Percentiles rank a stretch among this genome's conserved stretches.
These are phyloP conservation scores for Oncorhynchus masou DNA, from an alignment of 2,113 vertebrate genomes.

Conservation along the genomic window DNA sequence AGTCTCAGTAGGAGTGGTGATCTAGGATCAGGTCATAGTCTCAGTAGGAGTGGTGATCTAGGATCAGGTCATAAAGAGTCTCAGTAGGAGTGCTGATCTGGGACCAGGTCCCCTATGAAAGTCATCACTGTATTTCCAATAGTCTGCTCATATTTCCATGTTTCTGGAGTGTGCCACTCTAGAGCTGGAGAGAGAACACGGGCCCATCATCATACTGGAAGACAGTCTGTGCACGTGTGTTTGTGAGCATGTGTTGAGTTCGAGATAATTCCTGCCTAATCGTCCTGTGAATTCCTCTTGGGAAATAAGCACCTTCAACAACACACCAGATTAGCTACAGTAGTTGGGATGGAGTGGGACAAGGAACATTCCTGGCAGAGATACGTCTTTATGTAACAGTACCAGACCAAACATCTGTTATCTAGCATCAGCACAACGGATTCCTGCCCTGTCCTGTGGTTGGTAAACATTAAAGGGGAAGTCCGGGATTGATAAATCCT, in stretches of 20 bases:
- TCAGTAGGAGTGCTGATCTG: too few species aligned
- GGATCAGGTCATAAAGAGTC: too few species aligned
- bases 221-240: background rate
- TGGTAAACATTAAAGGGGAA: background rate
- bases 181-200: background rate
- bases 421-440: background rate
- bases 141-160: background rate
- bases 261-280: conserved; percentile 4
- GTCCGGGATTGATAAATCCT: too few species aligned
- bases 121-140: background rate
- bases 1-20: too few species aligned
- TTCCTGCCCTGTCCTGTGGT: conserved; percentile 7
- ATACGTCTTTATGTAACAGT: conserved; percentile 17
- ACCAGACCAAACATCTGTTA: background rate
- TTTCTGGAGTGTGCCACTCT: background rate
- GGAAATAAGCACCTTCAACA: conserved; percentile 16
- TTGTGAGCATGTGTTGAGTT: background rate
- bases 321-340: background rate
- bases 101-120: too few species aligned
- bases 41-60: too few species aligned
- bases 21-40: too few species aligned
- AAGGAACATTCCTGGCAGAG: conserved; percentile 9
- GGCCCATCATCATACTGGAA: too few species aligned
- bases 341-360: conserved; percentile 8
- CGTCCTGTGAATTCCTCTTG: background rate